phyloP scores from a whole-genome alignment of 1,140 invertebrate genomes.

The Drosophila littoralis region DNA sequence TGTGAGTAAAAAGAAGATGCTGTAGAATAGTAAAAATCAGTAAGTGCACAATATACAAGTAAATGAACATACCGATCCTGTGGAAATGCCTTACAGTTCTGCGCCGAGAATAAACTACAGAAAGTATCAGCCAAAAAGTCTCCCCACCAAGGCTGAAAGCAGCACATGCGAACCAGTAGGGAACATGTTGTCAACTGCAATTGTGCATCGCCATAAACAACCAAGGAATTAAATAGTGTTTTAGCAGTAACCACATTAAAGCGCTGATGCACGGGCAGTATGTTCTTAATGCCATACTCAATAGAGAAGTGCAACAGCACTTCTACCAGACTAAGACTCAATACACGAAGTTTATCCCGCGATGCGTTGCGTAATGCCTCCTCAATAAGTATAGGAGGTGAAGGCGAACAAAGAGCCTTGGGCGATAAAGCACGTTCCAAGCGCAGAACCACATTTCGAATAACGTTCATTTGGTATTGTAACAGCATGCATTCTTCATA shows the following conservation, averaged over 20 bases:
- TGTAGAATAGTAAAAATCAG: slow-evolving; percentile 79
- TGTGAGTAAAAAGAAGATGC: slow-evolving; percentile 93
- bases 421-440: slow-evolving; percentile 85
- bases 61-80: slow-evolving; percentile 90
- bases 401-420: slow-evolving; percentile 9
- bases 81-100: slow-evolving; percentile 91
- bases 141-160: slow-evolving; percentile 93
- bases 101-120: slow-evolving; percentile 90
- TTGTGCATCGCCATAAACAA: slow-evolving; percentile 81
- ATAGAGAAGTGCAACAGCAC: slow-evolving; percentile 90
- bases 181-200: slow-evolving; percentile 86
- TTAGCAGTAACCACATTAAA: slow-evolving; percentile 88
- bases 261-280: slow-evolving; percentile 85
- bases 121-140: slow-evolving; percentile 93
- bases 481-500: slow-evolving; percentile 93
- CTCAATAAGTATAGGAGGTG: slow-evolving; percentile 9
- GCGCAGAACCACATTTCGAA: slow-evolving; percentile 89
- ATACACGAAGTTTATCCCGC: slow-evolving; percentile 91
- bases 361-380: slow-evolving; percentile 87
- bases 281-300: slow-evolving; percentile 86
- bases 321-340: slow-evolving; percentile 92
- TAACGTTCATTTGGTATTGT: slow-evolving; percentile 92
- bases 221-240: slow-evolving; percentile 87
- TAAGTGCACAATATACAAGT: neutral
- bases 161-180: slow-evolving; percentile 91